Base-by-base conservation (phyloP, 2,888 invertebrate species). In the Tenodera sinensis region DNA sequence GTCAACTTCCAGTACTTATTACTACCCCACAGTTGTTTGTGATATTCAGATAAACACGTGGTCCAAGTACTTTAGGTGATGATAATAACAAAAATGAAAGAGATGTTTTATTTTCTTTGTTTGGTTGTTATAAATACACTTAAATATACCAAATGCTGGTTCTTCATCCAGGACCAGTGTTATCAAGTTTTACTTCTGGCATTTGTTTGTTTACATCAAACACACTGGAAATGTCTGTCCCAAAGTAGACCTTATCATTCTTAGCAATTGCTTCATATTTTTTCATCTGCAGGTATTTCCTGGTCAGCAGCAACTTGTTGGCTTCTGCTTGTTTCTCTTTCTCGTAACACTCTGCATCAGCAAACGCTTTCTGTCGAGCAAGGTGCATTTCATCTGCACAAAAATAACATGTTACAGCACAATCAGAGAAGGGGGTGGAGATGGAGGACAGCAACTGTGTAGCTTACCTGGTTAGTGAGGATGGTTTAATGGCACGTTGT, bases 211-310 rank as follows among this genome's bases (percentile, higher is more conserved):
- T 25, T 1, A 25, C 25, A 25, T 25, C 20, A 92, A 97, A 97
- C 95, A 97, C 96, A 91, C 95, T 96, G 0, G 98, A 98, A 91
- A 98, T 97, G 92, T 96, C 96, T 92, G 95, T 95, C 15, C 98
- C 98, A 93, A 96, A 98, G 93, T 97, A 98, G 83, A 98, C 95
- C 93, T 98, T 98, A 91, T 96, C 96, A 93, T 98, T 98, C 88
- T 94, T 93, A 2, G 96, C 94, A 27, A 98, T 93, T 12, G 97
- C 95, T 92, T 97, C 97, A 92, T 96, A 97, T 92, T 96, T 96
- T 92, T 96, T 96, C 91, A 97, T 92, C 92, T 98, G 97, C 88
- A 98, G 93, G 92, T 96, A 98, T 92, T 97, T 96, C 90, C 95
- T 95, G 0, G 98, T 97, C 8, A 97, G 93, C 25, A 97, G 93